Conservation (phyloP, 2,888 invertebrate genomes). For the Mellilla xanthometata region DNA sequence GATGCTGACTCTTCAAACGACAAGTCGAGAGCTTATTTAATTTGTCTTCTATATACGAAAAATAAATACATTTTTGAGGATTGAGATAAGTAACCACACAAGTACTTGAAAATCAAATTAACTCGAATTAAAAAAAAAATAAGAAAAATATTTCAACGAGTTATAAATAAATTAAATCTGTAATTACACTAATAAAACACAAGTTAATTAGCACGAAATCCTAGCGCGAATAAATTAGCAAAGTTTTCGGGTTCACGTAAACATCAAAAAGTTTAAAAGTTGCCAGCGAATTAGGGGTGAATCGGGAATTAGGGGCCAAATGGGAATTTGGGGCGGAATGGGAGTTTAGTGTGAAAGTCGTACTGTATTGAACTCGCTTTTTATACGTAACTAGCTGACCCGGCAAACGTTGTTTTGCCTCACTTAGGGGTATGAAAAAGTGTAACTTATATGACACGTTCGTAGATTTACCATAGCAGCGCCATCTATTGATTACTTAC, state of each 20-base stretch:
- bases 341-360: constrained; percentile 9
- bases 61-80: too few species aligned
- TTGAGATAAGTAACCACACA: too few species aligned
- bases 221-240: constrained; percentile 61
- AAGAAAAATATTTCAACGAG: neutral
- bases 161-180: constrained; percentile 13
- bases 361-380: constrained; percentile 3
- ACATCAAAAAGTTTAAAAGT: constrained; percentile 61
- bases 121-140: too few species aligned
- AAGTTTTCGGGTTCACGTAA: constrained; percentile 56
- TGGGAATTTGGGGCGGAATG: constrained; percentile 2
- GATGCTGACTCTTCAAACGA: too few species aligned
- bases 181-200: constrained; percentile 42
- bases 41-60: too few species aligned
- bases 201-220: constrained; percentile 36
- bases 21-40: too few species aligned
- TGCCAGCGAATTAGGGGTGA: constrained; percentile 27
- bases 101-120: too few species aligned
- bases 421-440: too few species aligned
- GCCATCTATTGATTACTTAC: too few species aligned
- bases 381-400: neutral
- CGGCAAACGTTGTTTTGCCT: too few species aligned
- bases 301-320: constrained; percentile 27
- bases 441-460: too few species aligned
- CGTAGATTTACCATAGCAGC: too few species aligned